Evolutionary conservation across 2,113 vertebrate species (phyloP).

Genomic region (Pyxicephalus adspersus): DNA sequence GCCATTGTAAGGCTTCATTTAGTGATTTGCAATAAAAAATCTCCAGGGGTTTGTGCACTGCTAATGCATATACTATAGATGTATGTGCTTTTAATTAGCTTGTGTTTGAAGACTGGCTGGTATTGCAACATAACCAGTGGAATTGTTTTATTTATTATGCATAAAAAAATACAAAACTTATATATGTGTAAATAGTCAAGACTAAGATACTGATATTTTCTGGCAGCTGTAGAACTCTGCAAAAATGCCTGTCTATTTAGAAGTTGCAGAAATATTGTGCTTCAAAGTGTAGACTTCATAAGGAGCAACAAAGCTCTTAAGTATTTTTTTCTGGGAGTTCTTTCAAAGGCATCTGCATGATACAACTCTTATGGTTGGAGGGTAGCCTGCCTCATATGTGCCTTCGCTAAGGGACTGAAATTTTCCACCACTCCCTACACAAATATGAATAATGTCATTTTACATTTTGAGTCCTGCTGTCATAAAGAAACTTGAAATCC

Average conservation of each 20-base stretch:
- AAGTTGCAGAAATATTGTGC: not conserved
- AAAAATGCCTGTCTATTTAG: slow-evolving; percentile 22
- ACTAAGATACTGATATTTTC: no score
- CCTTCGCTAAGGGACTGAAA: slow-evolving; percentile 22
- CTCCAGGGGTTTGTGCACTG: no score
- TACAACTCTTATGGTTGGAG: slow-evolving; percentile 23
- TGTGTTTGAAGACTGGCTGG: no score
- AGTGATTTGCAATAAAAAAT: no score
- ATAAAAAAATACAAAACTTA: no score
- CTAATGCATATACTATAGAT: no score
- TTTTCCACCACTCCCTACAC: slow-evolving; percentile 28
- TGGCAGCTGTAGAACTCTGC: not conserved
- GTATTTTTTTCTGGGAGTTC: slow-evolving; percentile 29
- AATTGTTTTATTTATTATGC: no score
- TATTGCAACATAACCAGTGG: no score
- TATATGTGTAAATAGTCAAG: no score
- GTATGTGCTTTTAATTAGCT: no score
- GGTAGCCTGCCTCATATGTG: slow-evolving; percentile 3
- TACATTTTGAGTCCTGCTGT: slow-evolving; percentile 33
- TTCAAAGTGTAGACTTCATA: slow-evolving; percentile 34
- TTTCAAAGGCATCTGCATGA: slow-evolving; percentile 40
- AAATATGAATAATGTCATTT: slow-evolving; percentile 33
- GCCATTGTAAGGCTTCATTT: no score
- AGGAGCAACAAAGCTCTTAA: slow-evolving; percentile 24
- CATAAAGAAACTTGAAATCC: slow-evolving; percentile 30